Evolutionary conservation across 2,888 invertebrate species (phyloP), one percentile per base, ranked within the genome.

Genomic region (Agrochola litura): DNA sequence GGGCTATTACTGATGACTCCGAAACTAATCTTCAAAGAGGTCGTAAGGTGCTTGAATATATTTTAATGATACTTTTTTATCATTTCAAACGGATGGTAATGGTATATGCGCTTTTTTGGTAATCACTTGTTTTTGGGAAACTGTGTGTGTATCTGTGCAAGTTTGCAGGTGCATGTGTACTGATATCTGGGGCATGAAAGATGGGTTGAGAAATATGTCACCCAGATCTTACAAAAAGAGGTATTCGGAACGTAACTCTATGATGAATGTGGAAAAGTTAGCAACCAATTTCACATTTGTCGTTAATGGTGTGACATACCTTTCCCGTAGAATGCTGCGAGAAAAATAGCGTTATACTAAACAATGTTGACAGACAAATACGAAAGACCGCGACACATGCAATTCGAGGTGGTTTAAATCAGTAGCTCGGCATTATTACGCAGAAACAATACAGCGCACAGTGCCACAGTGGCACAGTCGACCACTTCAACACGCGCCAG

Each of bases 21-120:
- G 88, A 92, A 93, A 94, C 94, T 94, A 94, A 95, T 95, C 93
- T 92, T 90, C 90, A 91, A 90, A 94, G 93, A 91, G 90, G 90
- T 90, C 83, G 90, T 89, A 88, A 88, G 89, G 86, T 75, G 75
- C 83, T 89, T 72, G 87, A 85, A 85, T 87, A 79, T 87, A 85
- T 86, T 75, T 72, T 87, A 82, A 89, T 83, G 87, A 88, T 85
- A 80, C 83, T 82, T 73, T 77, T 83, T 89, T 85, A 81, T 79
- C 73, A 79, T 82, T 80, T 85, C 75, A 83, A 84, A 84, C 64
- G 63, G 67, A 30, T 30, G 2, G 30, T 30, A 30, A 60, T 61
- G 0, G 14, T 80, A 30, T 30, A 30, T 37, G 73, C 61, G 61
- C 43, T 68, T 77, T 79, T 75, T 75, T 66, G 63, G 30, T n/a